Evolutionary conservation across 2,888 invertebrate species (phyloP).

Genomic region (Ypsolopha scabrella): DNA sequence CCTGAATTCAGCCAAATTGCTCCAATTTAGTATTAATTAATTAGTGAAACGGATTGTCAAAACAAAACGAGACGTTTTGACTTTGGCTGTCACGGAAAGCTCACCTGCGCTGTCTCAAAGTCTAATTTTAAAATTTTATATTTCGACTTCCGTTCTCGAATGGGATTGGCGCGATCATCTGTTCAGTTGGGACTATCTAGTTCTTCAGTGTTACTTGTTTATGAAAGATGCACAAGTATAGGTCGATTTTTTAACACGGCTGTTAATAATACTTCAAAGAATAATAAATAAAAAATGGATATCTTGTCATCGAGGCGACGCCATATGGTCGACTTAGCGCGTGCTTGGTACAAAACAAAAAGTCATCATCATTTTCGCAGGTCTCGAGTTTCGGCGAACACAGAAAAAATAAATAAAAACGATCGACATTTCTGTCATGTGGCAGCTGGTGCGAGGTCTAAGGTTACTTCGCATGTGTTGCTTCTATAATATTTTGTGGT

Average conservation of each 20-base stretch:
- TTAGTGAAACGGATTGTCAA: constrained; percentile 1
- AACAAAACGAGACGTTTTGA: background rate
- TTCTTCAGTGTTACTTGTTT: background rate
- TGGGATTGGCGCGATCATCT: constrained; percentile 47
- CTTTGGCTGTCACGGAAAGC: constrained; percentile 36
- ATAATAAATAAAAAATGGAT: background rate
- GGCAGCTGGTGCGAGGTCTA: constrained; percentile 53
- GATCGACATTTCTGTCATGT: constrained; percentile 22
- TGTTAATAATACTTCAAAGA: background rate
- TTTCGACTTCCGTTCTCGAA: constrained; percentile 64
- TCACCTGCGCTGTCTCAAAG: constrained; percentile 56
- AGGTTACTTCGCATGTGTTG: constrained; percentile 50
- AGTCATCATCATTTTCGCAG: constrained; percentile 46
- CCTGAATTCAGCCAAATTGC: background rate
- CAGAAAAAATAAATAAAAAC: constrained; percentile 37
- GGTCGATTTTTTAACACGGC: background rate
- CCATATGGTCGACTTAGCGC: constrained; percentile 61
- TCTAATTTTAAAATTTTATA: constrained; percentile 66
- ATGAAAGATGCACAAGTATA: background rate
- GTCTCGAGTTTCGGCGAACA: constrained; percentile 45
- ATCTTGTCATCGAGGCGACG: constrained; percentile 26
- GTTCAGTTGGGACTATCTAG: background rate
- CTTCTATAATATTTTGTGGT: background rate
- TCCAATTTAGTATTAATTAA: background rate
- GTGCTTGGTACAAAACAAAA: constrained; percentile 45